A percentile compares a stretch with the other conserved stretches of the same genome.
phyloP scores from a whole-genome alignment of 2,797 vertebrate species.

The Hyperoplus immaculatus region DNA sequence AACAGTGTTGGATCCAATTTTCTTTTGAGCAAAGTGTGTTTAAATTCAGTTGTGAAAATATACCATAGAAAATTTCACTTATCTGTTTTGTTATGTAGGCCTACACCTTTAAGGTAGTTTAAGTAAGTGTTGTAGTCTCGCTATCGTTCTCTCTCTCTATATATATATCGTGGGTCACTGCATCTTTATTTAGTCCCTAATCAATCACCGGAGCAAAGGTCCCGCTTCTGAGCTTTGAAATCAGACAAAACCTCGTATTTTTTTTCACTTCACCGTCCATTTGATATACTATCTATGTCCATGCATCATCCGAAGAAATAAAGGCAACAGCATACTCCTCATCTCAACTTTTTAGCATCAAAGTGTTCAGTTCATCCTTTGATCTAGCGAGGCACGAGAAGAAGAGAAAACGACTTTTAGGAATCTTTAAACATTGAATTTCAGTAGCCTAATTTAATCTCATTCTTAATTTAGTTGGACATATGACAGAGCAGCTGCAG shows the following conservation, averaged over 20 bases:
- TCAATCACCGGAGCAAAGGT: constrained; percentile 42
- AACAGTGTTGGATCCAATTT: no score
- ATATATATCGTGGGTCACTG: constrained; percentile 15
- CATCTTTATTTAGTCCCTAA: constrained; percentile 34
- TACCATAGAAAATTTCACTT: no score
- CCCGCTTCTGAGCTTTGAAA: constrained; percentile 80
- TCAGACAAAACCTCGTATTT: constrained; percentile 77
- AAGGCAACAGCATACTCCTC: not conserved
- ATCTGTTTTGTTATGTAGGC: no score
- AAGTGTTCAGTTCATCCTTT: not conserved
- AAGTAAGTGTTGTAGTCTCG: no score
- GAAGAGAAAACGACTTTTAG: not conserved
- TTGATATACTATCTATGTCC: no score
- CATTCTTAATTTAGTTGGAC: not conserved
- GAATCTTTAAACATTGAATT: not conserved
- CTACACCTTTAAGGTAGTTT: no score
- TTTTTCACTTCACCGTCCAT: constrained; percentile 51
- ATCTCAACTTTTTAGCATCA: not conserved
- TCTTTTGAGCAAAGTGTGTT: no score
- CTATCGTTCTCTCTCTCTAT: no score
- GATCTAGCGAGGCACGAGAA: not conserved
- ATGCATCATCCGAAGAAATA: constrained; percentile 24
- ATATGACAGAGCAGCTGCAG: not conserved
- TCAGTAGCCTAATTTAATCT: not conserved
- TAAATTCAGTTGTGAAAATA: no score